Base-by-base conservation (phyloP, 2,888 invertebrate genomes). In the Drosophila tripunctata region DNA sequence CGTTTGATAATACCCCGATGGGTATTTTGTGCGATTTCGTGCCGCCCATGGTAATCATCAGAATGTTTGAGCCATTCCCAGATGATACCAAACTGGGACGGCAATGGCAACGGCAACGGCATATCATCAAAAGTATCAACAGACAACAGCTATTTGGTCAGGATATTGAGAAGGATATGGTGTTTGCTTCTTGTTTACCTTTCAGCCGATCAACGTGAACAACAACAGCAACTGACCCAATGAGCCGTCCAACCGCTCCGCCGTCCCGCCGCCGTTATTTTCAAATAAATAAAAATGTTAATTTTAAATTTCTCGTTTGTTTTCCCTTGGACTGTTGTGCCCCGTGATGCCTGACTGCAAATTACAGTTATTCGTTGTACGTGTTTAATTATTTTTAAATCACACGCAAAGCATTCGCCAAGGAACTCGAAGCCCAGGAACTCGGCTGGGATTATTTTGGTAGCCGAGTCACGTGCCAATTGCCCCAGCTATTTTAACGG, bases 21-120 rank as follows among this genome's bases (percentile, higher is more conserved):
- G 95, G 95, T 90, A 96, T 95, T 91, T 96, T 95, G 90, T 96
- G 95, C 54, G 96, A 96, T 90, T 95, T 95, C 67, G 96, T 96
- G 68, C 95, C 96, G 4, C 95, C 96, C 94, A 96, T 94, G 6
- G 96, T 96, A 57, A 94, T 93, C 93, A 90, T 87, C 69, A 84
- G 67, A 60, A 83, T 84, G 67, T 78, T 77, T 44, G 73, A 55
- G 41, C 36, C 43, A 33, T 40, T 36, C 12, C 17, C 47, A 22
- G 43, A 35, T n/a, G 48, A 36, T n/a, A 36, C 24, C 12, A 12
- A 15, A 15, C 22, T 31, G 14, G n/a, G n/a, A n/a, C 31, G 33
- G 33, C 45, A 40, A 5, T 17, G 10, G 10, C 19, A 44, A 7
- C 48, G 35, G 40, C 51, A 22, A 15, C 3, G 22, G 30, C 66